Percentiles rank a stretch among this genome's conserved stretches.
Conservation (phyloP, 2,113 vertebrate genomes). For the Chaetorhynchus papuensis region DNA sequence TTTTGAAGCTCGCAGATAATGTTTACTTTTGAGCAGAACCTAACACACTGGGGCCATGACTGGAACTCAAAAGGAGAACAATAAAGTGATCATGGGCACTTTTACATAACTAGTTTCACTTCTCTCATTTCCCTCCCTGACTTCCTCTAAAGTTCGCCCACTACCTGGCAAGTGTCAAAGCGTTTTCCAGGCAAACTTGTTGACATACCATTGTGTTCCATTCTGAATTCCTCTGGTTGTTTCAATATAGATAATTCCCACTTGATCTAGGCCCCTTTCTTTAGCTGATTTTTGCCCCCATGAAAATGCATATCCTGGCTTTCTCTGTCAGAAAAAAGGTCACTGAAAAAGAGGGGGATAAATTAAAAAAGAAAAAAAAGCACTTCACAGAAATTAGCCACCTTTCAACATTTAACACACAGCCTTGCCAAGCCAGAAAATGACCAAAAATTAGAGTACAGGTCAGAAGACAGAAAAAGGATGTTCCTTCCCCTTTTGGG, state of each 20-base stretch:
- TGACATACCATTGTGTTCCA: background rate
- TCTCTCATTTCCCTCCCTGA: background rate
- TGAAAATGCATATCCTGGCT: conserved; percentile 3
- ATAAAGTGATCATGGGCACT: background rate
- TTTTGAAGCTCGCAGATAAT: background rate
- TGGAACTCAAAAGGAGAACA: background rate
- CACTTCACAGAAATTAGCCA: background rate
- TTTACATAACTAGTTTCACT: background rate
- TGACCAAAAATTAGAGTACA: background rate
- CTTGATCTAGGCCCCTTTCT: background rate
- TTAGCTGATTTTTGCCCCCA: background rate
- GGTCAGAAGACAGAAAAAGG: conserved; percentile 24
- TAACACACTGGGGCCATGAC: background rate
- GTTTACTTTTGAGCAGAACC: background rate
- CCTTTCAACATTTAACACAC: background rate
- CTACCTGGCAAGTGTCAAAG: background rate
- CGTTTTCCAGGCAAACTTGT: background rate
- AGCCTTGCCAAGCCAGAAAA: background rate
- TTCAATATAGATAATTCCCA: background rate
- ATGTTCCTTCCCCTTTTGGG: background rate
- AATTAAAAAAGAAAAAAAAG: background rate
- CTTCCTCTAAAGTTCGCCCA: background rate
- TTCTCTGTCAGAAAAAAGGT: conserved; percentile 20
- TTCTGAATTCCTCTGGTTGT: background rate
- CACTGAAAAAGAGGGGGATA: background rate